Conservation (phyloP, 1,140 invertebrate genomes). For the Sminthurinus signatus region DNA sequence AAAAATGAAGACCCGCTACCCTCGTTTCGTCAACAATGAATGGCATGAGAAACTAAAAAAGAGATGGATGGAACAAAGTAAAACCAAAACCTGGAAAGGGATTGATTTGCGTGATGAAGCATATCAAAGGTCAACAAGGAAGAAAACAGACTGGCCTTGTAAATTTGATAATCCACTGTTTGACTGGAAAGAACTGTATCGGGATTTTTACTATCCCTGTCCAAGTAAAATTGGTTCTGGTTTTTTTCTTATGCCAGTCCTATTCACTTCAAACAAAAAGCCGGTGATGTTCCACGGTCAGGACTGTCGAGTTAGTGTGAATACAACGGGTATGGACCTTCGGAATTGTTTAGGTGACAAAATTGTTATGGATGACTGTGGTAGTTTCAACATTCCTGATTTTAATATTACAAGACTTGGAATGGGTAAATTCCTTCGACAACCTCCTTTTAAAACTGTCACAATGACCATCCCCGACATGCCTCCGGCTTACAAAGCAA, state of each 20-base stretch:
- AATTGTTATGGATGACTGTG: slow-evolving; percentile 1
- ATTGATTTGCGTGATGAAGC: no score
- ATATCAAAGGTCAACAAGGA: no score
- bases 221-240: not conserved
- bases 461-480: not conserved
- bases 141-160: no score
- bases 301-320: not conserved
- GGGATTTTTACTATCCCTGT: not conserved
- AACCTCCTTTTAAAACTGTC: not conserved
- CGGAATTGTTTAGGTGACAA: not conserved
- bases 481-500: not conserved
- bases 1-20: no score
- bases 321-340: not conserved
- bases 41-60: no score
- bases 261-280: not conserved
- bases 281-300: no score
- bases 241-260: not conserved
- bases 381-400: not conserved
- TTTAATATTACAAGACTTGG: not conserved
- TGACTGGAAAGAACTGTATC: not conserved
- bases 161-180: not conserved
- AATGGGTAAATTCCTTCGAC: not conserved
- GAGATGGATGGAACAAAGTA: no score
- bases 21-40: no score
- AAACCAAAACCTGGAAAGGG: no score